Evolutionary conservation across 2,888 invertebrate species (phyloP).

Genomic region (Aporophyla nigra): DNA sequence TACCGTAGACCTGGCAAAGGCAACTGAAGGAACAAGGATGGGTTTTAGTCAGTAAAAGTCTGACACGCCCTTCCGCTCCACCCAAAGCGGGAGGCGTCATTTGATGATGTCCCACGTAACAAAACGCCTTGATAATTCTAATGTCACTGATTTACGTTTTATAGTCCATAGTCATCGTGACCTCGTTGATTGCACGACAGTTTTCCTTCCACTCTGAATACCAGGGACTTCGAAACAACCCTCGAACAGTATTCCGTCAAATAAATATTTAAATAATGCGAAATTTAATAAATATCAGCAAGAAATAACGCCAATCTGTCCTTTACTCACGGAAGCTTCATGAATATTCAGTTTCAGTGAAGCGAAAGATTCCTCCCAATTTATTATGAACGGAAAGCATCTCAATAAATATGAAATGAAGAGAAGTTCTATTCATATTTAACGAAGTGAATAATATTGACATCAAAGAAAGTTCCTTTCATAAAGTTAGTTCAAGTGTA

Average conservation of each 20-base stretch:
- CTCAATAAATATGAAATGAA: constrained; percentile 28
- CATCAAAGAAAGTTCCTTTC: not conserved
- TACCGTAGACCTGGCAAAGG: too few species aligned
- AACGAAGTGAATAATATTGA: constrained; percentile 35
- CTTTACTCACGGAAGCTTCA: constrained; percentile 9
- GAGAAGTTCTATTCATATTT: constrained; percentile 11
- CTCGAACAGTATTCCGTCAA: not conserved
- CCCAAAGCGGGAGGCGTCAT: too few species aligned
- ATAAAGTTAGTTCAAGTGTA: constrained; percentile 16
- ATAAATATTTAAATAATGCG: constrained; percentile 5
- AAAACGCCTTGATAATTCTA: too few species aligned
- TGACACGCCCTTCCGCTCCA: too few species aligned
- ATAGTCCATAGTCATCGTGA: not conserved
- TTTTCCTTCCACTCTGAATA: not conserved
- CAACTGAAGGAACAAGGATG: too few species aligned
- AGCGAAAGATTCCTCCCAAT: constrained; percentile 29
- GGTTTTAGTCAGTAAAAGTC: too few species aligned
- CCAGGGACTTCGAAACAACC: not conserved
- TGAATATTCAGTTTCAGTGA: constrained; percentile 47
- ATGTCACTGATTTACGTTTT: not conserved
- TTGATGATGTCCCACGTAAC: too few species aligned
- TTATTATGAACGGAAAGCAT: constrained; percentile 20
- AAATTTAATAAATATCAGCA: constrained; percentile 1
- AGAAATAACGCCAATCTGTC: constrained; percentile 13
- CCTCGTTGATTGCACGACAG: not conserved